Conservation (phyloP, 2,113 vertebrate genomes). For the Brachyhypopomus gauderio region DNA sequence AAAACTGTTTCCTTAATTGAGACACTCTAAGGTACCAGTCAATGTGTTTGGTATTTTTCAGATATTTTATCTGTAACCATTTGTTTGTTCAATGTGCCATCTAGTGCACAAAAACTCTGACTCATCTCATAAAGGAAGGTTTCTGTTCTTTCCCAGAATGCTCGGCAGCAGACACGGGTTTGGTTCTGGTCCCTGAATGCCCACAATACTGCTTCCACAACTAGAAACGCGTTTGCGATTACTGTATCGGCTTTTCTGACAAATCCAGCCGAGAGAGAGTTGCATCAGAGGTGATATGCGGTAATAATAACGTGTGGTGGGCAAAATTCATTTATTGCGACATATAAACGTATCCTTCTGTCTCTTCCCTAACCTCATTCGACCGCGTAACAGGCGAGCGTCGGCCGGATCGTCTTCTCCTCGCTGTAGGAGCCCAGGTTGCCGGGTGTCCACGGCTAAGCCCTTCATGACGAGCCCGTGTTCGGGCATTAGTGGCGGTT, state of each 20-base stretch:
- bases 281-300: neutral
- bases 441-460: constrained; percentile 12
- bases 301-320: neutral
- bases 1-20: constrained; percentile 38
- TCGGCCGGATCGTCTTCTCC: neutral
- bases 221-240: neutral
- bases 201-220: neutral
- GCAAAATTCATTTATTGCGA: neutral
- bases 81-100: constrained; percentile 49
- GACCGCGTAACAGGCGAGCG: neutral
- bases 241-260: neutral
- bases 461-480: constrained; percentile 61
- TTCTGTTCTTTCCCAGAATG: constrained; percentile 14
- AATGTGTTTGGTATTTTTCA: neutral
- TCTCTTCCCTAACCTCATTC: neutral
- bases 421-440: constrained; percentile 17
- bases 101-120: constrained; percentile 43
- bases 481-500: constrained; percentile 73
- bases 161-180: constrained; percentile 1
- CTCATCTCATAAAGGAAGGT: constrained; percentile 23
- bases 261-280: neutral
- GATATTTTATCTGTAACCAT: constrained; percentile 34
- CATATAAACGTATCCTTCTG: neutral
- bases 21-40: neutral
- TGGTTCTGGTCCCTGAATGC: constrained; percentile 3